Conservation (phyloP, 2,113 vertebrate genomes). For the zebrafish (Danio rerio) region DNA sequence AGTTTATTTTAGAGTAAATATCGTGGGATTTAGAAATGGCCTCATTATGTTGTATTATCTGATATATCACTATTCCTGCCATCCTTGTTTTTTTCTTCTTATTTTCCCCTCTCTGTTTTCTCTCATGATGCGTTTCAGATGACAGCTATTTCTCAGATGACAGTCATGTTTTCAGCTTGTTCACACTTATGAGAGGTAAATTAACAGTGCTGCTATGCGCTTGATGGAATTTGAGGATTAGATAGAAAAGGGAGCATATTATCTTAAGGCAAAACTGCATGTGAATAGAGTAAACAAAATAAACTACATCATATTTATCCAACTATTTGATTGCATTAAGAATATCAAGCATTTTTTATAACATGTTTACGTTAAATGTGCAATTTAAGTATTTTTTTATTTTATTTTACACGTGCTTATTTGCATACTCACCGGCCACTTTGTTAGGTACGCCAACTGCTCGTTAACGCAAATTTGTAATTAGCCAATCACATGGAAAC, state of each 20-base stretch:
- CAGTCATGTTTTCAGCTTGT: conserved; percentile 45
- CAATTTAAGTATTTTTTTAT: too few relatives aligned
- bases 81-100: conserved; percentile 9
- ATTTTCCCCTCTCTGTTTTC: background rate
- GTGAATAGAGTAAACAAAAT: too few relatives aligned
- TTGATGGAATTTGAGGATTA: conserved; percentile 14
- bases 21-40: conserved; percentile 44
- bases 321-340: too few relatives aligned
- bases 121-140: conserved; percentile 28
- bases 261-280: too few relatives aligned
- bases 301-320: too few relatives aligned
- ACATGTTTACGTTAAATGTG: too few relatives aligned
- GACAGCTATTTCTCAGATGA: conserved; percentile 50
- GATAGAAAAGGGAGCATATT: background rate
- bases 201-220: conserved; percentile 49
- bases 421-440: too few relatives aligned
- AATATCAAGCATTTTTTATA: too few relatives aligned
- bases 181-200: conserved; percentile 39
- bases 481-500: too few relatives aligned
- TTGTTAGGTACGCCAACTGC: too few relatives aligned
- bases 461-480: too few relatives aligned
- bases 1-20: conserved; percentile 43
- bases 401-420: too few relatives aligned
- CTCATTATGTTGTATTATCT: conserved; percentile 56
- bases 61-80: conserved; percentile 41